These are phyloP conservation scores for Orthosia gothica DNA, from an alignment of 2,888 invertebrate genomes.

Conservation along the genomic window DNA sequence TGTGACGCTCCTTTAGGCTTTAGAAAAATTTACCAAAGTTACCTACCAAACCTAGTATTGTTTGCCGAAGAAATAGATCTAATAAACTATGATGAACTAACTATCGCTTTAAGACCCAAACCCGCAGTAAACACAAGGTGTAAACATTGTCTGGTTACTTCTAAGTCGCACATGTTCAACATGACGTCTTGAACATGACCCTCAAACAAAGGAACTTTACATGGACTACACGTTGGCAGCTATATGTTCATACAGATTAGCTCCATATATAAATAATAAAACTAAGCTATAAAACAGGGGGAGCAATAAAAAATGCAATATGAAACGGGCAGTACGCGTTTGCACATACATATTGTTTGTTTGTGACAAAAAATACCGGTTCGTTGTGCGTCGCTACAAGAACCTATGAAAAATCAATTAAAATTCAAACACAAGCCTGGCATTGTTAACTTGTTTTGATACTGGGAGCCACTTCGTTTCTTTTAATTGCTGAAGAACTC, in stretches of 20 bases:
- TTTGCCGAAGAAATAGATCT: slow-evolving; percentile 4
- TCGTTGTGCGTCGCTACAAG: slow-evolving; percentile 42
- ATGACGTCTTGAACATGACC: slow-evolving; percentile 19
- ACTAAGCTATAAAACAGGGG: slow-evolving; percentile 41
- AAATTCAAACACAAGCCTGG: slow-evolving; percentile 47
- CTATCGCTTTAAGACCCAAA: background rate
- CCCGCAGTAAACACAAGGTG: slow-evolving; percentile 3
- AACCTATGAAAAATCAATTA: slow-evolving; percentile 61
- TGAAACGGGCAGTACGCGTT: slow-evolving; percentile 50
- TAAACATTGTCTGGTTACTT: slow-evolving; percentile 5
- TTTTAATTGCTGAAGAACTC: slow-evolving; percentile 44
- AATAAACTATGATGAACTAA: slow-evolving; percentile 4
- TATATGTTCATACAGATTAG: slow-evolving; percentile 42
- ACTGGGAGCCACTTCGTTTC: slow-evolving; percentile 40
- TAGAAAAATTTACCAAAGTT: background rate
- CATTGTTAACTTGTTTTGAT: slow-evolving; percentile 58
- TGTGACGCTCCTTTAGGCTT: background rate
- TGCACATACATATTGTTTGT: slow-evolving; percentile 54
- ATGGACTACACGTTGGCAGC: slow-evolving; percentile 5
- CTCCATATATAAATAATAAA: slow-evolving; percentile 48
- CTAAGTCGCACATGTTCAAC: slow-evolving; percentile 15
- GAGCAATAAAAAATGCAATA: slow-evolving; percentile 59
- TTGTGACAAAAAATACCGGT: slow-evolving; percentile 46
- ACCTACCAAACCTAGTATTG: background rate
- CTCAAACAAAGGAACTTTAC: slow-evolving; percentile 25